Base-by-base conservation (phyloP, 1,140 invertebrate species). In the Luehdorfia chinensis region DNA sequence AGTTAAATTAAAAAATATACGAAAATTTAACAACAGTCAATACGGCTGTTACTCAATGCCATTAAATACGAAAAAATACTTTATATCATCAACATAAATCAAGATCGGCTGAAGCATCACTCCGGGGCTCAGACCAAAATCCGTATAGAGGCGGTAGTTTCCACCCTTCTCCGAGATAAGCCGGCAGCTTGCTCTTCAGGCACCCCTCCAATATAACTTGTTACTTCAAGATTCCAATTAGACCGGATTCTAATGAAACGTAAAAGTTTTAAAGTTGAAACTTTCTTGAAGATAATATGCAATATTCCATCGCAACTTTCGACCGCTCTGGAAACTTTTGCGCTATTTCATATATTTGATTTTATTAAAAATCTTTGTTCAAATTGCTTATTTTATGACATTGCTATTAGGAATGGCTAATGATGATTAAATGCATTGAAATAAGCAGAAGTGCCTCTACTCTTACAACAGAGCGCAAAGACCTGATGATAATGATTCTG, bases 201-300 rank as follows among this genome's bases (percentile, higher is more conserved):
- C 39, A 11, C 5, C 27, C 25, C 39, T 28, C 25, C 39, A 43
- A 43, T 41, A 41, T 28, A 43, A 43, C 39, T 43, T 43, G 39
- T 43, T 43, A 43, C 13, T 43, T 43, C 25, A 43, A 43, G 39
- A 43, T 43, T 43, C 39, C 39, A 43, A 43, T 43, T 43, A 43
- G 27, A 43, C n/a, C 27, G 39, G 27, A 43, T 30, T 43, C 39
- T 43, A 43, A 43, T 43, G 39, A 43, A 43, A 43, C 14, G 39
- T 43, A 43, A 43, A 43, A 43, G 13, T 43, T 43, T 43, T 43
- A 9, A 30, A 21, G 21, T 16, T 39, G 13, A 16, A 43, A 43
- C 27, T 43, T 43, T 43, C 23, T 43, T 2, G 39, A 43, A 43
- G 39, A 43, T 43, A 43, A 43, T 43, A 30, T 43, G 39, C 39